Conservation (phyloP, 2,113 vertebrate genomes). For the Corydoras maculifer region DNA sequence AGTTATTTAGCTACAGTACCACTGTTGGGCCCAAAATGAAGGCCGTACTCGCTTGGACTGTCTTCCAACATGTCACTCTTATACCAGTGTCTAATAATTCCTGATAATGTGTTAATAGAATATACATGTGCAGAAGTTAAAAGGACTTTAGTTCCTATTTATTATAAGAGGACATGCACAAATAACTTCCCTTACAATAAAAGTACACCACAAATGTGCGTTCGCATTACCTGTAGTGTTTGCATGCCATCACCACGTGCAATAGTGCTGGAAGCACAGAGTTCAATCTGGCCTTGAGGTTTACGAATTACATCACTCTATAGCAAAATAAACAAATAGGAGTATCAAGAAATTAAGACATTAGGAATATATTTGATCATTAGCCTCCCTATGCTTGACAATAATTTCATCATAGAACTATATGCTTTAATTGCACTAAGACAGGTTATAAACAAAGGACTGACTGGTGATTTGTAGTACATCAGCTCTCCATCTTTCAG, state of each 20-base stretch:
- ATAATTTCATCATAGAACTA: too few relatives aligned
- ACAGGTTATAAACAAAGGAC: slow-evolving; percentile 45
- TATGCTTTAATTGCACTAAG: neutral
- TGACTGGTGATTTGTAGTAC: slow-evolving; percentile 94
- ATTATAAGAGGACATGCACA: too few relatives aligned
- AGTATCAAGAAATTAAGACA: neutral
- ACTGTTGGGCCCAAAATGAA: too few relatives aligned
- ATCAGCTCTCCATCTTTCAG: slow-evolving; percentile 95
- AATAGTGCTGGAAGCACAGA: slow-evolving; percentile 82
- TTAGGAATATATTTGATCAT: neutral
- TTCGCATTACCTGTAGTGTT: slow-evolving; percentile 79
- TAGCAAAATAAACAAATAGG: slow-evolving; percentile 2
- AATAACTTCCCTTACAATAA: neutral
- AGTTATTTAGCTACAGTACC: too few relatives aligned
- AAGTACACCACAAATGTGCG: slow-evolving; percentile 12
- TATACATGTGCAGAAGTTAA: too few relatives aligned
- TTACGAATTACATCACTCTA: slow-evolving; percentile 94
- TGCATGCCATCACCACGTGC: slow-evolving; percentile 88
- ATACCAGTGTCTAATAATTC: too few relatives aligned
- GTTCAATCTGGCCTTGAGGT: slow-evolving; percentile 93
- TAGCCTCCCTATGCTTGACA: too few relatives aligned
- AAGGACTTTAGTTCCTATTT: too few relatives aligned
- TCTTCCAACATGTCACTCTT: too few relatives aligned
- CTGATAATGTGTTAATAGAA: too few relatives aligned
- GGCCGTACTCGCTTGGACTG: too few relatives aligned